phyloP scores from a whole-genome alignment of 1,140 invertebrate genomes.

The Nasonia longicornis region DNA sequence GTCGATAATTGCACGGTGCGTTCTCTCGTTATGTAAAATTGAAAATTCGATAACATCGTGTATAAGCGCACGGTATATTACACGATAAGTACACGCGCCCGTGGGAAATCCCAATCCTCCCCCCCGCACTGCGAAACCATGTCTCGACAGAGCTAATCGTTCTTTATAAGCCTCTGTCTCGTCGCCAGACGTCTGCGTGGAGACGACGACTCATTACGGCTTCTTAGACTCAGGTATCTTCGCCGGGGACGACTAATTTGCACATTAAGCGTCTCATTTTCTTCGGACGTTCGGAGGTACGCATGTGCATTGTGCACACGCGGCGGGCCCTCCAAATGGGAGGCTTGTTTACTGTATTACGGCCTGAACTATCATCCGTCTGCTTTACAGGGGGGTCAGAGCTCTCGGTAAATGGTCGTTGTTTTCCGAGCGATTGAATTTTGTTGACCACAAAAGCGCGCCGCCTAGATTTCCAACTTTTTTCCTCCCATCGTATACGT shows the following conservation, averaged over 20 bases:
- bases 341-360: conserved; percentile 17
- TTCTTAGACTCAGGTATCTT: background rate
- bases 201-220: conserved; percentile 19
- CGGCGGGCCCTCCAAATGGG: background rate
- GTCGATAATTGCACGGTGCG: background rate
- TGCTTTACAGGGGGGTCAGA: no score
- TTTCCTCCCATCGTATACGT: no score
- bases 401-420: background rate
- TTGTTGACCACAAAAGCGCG: background rate
- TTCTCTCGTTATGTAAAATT: no score
- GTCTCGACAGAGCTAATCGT: conserved; percentile 39
- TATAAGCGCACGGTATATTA: no score
- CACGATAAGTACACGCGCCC: no score
- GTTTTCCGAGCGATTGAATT: background rate
- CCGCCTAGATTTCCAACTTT: no score
- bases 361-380: background rate
- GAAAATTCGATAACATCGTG: no score
- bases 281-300: background rate
- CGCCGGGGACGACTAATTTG: conserved; percentile 26
- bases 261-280: conserved; percentile 39
- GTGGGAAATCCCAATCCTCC: no score
- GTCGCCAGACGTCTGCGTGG: background rate
- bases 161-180: conserved; percentile 27
- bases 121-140: background rate
- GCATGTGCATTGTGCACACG: background rate